phyloP scores from a whole-genome alignment of 2,113 vertebrate species.

The Tupaia tana region DNA sequence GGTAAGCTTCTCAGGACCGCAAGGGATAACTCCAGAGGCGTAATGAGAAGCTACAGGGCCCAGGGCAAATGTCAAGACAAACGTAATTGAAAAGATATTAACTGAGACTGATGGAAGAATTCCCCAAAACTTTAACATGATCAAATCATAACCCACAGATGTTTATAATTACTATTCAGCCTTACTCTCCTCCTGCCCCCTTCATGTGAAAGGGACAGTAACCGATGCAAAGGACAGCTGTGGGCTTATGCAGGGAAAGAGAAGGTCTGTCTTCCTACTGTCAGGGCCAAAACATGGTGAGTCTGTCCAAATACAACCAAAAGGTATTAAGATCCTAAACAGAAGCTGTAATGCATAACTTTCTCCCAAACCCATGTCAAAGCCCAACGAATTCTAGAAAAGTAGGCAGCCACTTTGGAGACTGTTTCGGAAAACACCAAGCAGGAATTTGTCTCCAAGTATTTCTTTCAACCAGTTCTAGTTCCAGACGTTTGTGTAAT shows the following conservation, averaged over 20 bases:
- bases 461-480: background rate
- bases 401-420: background rate
- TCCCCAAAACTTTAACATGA: conserved; percentile 34
- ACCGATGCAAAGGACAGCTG: background rate
- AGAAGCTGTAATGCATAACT: background rate
- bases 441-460: background rate
- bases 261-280: background rate
- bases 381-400: background rate
- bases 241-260: background rate
- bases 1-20: background rate
- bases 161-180: conserved; percentile 14
- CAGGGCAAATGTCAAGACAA: conserved; percentile 34
- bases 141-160: conserved; percentile 42
- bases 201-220: background rate
- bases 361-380: background rate
- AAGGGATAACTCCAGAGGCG: background rate
- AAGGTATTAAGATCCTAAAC: background rate
- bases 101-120: background rate
- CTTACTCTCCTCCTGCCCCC: background rate
- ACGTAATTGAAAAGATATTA: conserved; percentile 58
- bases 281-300: no score
- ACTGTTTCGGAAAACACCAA: background rate
- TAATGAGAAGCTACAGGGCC: background rate
- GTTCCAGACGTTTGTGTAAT: background rate
- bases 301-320: background rate